phyloP scores from a whole-genome alignment of 2,797 vertebrate genomes.

The Lepus townsendii region DNA sequence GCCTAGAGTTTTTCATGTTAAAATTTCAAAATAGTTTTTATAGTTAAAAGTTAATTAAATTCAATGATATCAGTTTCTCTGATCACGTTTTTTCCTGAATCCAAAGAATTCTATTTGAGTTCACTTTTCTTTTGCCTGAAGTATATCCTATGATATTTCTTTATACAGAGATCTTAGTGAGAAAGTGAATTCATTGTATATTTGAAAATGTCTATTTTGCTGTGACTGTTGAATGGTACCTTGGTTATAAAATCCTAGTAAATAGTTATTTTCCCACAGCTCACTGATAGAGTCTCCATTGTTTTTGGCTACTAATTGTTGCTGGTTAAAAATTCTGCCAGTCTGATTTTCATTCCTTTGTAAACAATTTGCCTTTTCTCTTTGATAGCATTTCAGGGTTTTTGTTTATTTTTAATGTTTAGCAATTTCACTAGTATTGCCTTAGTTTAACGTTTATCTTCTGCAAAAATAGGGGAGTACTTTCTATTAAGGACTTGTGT shows the following conservation, averaged over 20 bases:
- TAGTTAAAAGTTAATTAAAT: constrained; percentile 30
- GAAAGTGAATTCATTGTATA: background rate
- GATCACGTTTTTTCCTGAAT: background rate
- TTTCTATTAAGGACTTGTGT: background rate
- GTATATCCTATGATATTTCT: background rate
- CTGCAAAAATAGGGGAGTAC: background rate
- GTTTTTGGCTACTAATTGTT: background rate
- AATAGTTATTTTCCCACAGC: background rate
- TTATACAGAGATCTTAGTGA: background rate
- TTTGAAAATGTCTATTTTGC: constrained; percentile 42
- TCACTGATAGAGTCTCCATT: background rate
- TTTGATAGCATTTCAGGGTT: background rate
- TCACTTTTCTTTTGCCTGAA: constrained; percentile 30
- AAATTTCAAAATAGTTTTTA: constrained; percentile 40
- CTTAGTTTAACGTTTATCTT: background rate
- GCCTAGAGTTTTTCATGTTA: background rate
- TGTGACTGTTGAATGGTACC: background rate
- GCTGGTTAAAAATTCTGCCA: background rate
- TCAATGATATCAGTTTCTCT: background rate
- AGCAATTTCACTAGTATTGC: background rate
- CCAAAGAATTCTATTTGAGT: background rate
- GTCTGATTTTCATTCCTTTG: background rate
- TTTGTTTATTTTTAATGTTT: constrained; percentile 17
- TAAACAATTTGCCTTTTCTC: background rate
- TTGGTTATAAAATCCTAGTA: constrained; percentile 29